Evolutionary conservation across 2,113 vertebrate genomes (phyloP).

Genomic region (Psammodynastes pulverulentus): DNA sequence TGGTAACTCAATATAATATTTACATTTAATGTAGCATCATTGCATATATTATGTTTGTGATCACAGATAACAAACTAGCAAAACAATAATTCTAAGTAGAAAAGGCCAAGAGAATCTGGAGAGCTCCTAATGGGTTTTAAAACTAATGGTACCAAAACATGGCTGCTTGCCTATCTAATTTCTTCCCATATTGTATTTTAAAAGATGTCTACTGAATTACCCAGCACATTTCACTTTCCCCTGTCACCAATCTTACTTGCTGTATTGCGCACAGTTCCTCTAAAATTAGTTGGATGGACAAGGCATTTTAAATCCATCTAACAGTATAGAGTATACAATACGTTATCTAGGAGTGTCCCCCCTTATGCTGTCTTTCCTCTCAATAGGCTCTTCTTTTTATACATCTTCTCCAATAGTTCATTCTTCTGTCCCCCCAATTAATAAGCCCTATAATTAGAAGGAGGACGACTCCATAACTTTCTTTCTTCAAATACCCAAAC

Average conservation of each 20-base stretch:
- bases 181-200: conserved; percentile 27
- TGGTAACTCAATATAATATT: not conserved
- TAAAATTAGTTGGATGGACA: conserved; percentile 22
- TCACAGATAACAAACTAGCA: conserved; percentile 16
- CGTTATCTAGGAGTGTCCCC: not conserved
- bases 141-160: conserved; percentile 40
- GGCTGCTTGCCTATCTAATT: conserved; percentile 23
- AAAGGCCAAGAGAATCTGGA: not conserved
- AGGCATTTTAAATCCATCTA: not conserved
- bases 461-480: not conserved
- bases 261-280: not conserved
- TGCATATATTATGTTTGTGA: not conserved
- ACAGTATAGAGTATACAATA: not conserved
- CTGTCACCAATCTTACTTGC: conserved; percentile 13
- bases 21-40: not conserved
- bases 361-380: not conserved
- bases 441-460: not conserved
- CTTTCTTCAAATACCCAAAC: not conserved
- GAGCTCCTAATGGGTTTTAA: conserved; percentile 42
- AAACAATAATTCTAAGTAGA: conserved; percentile 12
- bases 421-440: not conserved
- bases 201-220: conserved; percentile 21
- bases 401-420: not conserved
- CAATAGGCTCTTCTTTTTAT: not conserved
- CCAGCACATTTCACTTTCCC: conserved; percentile 14